These are phyloP conservation scores for Odontophorus gujanensis DNA, from an alignment of 2,113 vertebrate genomes.

Conservation along the genomic window DNA sequence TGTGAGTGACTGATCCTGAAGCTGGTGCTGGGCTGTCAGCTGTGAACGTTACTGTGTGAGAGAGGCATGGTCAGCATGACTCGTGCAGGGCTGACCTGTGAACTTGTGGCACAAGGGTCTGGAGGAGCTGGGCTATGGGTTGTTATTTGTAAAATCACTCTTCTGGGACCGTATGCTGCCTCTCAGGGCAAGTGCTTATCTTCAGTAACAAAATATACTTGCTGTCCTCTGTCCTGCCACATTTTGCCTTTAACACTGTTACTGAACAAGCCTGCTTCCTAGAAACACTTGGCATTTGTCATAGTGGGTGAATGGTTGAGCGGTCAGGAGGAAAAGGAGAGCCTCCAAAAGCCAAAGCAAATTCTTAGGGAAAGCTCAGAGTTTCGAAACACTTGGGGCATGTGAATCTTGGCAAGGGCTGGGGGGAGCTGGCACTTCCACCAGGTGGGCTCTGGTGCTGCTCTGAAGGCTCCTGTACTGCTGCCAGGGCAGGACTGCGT, in stretches of 20 bases:
- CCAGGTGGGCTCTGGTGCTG: neutral
- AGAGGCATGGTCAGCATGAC: rapidly evolving
- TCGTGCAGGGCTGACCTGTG: neutral
- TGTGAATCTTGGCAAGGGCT: neutral
- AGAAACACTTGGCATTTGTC: neutral
- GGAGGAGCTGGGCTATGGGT: neutral
- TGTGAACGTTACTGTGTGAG: neutral
- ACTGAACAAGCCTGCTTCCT: neutral
- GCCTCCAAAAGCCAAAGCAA: neutral
- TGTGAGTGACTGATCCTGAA: neutral
- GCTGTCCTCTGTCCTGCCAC: neutral
- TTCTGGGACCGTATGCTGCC: rapidly evolving
- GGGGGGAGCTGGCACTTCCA: neutral
- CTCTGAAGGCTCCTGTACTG: neutral
- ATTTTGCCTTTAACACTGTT: neutral
- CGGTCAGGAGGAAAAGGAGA: neutral
- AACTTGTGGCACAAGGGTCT: neutral
- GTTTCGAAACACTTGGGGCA: neutral
- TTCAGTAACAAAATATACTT: neutral
- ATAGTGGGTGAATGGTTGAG: neutral
- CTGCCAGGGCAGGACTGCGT: neutral
- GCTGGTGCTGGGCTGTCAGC: neutral
- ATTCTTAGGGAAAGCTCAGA: neutral
- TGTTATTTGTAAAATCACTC: neutral
- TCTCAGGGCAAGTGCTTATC: neutral